Evolutionary conservation across 2,797 vertebrate species (phyloP), one percentile per base, ranked within the genome.

Genomic region (Mycteria americana): DNA sequence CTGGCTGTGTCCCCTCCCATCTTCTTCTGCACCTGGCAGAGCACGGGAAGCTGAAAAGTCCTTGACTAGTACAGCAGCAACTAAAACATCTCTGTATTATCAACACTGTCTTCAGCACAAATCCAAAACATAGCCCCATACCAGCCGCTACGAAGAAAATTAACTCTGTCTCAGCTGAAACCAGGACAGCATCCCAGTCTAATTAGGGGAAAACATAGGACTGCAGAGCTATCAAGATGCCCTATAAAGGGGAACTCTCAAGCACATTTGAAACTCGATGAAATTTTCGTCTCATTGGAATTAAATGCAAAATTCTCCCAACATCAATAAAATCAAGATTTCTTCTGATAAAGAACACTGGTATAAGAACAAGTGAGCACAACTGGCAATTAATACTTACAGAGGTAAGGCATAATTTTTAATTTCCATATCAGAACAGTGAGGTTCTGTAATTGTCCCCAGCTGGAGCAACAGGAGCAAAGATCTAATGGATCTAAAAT

Each of bases 221-320:
- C 16, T 59, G 33, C 33, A 63, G 48, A 75, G 39, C 30, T 72
- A 39, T 2, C 41, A 72, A 81, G 43, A 67, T 48, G 13, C 13
- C 16, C 14, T 39, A 2, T 54, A 43, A 60, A 35, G 18, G 10
- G 10, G 28, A 85, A 35, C 28, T 45, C 50, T 76, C 39, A 83
- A 76, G 45, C 39, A 76, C 0, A 0, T 64, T 45, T 2, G 11
- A 78, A 90, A 72, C 27, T n/a, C 10, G 1, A 37, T 63, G 19
- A 63, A 45, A 59, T 82, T 75, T 31, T 74, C 27, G 41, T 63
- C 24, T 70, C 37, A 35, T 43, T 64, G 30, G 22, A 87, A 88
- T 56, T n/a, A 78, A 93, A 78, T 63, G 28, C 31, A 92, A 73
- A 78, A 57, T 77, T 69, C 56, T 35, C 28, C 24, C n/a, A 48